Evolutionary conservation across 2,888 invertebrate genomes (phyloP).

Genomic region (Zonitis immaculata): DNA sequence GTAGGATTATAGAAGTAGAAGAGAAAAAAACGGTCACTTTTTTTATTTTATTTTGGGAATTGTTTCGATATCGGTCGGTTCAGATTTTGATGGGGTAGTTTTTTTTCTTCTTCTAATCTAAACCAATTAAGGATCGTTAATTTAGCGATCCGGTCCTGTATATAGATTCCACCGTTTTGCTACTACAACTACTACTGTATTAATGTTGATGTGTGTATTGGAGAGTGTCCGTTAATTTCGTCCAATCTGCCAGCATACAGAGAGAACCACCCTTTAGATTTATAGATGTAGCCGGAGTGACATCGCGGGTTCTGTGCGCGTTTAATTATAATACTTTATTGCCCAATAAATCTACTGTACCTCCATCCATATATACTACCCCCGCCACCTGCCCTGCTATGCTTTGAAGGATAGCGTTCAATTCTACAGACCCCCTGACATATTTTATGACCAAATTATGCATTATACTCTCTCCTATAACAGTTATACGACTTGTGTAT

Average conservation of each 20-base stretch:
- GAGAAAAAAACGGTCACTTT: constrained; percentile 31
- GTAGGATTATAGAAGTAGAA: too few species aligned
- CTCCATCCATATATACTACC: too few species aligned
- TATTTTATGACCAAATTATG: constrained; percentile 68
- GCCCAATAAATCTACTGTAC: constrained; percentile 66
- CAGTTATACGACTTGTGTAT: too few species aligned
- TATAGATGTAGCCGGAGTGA: constrained; percentile 52
- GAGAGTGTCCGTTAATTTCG: constrained; percentile 10
- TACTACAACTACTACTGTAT: too few species aligned
- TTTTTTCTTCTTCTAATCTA: too few species aligned
- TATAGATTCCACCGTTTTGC: too few species aligned
- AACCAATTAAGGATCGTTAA: too few species aligned
- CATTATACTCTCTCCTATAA: constrained; percentile 49
- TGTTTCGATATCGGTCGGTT: constrained; percentile 33
- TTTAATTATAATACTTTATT: constrained; percentile 79
- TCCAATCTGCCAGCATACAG: constrained; percentile 40
- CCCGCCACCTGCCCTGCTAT: constrained; percentile 47
- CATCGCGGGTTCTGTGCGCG: constrained; percentile 54
- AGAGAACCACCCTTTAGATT: constrained; percentile 49
- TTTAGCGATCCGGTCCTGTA: too few species aligned
- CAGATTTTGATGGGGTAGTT: too few species aligned
- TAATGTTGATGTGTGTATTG: background rate
- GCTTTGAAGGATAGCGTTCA: constrained; percentile 63
- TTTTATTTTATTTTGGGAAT: constrained; percentile 32
- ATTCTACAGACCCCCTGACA: constrained; percentile 61